These are phyloP conservation scores for Amia ocellicauda DNA, from an alignment of 2,113 vertebrate genomes.

Conservation along the genomic window DNA sequence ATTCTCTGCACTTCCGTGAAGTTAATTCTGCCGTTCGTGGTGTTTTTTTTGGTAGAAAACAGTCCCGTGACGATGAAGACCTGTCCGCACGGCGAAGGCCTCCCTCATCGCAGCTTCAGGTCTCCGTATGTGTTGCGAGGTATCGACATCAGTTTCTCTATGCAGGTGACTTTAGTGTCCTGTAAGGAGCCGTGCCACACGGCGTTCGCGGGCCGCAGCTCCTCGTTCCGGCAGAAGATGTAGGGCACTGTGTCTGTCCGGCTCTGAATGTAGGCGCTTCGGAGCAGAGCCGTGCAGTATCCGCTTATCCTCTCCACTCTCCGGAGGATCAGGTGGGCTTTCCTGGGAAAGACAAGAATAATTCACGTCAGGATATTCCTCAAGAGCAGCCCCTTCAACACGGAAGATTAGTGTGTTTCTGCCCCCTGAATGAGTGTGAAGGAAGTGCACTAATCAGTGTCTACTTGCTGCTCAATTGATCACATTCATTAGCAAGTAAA, in stretches of 20 bases:
- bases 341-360: slow-evolving; percentile 59
- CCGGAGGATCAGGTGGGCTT: slow-evolving; percentile 90
- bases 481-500: too few species aligned
- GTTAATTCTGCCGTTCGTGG: not conserved
- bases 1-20: not conserved
- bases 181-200: slow-evolving; percentile 86
- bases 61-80: slow-evolving; percentile 7
- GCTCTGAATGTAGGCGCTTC: slow-evolving; percentile 91
- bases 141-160: slow-evolving; percentile 92
- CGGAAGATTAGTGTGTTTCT: too few species aligned
- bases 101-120: slow-evolving; percentile 90
- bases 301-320: slow-evolving; percentile 86
- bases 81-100: not conserved
- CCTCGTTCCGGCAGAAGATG: slow-evolving; percentile 85
- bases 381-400: too few species aligned
- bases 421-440: too few species aligned
- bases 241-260: slow-evolving; percentile 90
- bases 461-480: too few species aligned
- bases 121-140: slow-evolving; percentile 93
- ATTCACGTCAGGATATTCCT: not conserved
- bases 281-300: slow-evolving; percentile 82
- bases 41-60: slow-evolving; percentile 4
- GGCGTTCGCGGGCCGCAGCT: slow-evolving; percentile 69
- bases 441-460: too few species aligned
- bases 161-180: slow-evolving; percentile 83